These are phyloP conservation scores for Neomorphus geoffroyi DNA, from an alignment of 2,797 vertebrate genomes.

Conservation along the genomic window DNA sequence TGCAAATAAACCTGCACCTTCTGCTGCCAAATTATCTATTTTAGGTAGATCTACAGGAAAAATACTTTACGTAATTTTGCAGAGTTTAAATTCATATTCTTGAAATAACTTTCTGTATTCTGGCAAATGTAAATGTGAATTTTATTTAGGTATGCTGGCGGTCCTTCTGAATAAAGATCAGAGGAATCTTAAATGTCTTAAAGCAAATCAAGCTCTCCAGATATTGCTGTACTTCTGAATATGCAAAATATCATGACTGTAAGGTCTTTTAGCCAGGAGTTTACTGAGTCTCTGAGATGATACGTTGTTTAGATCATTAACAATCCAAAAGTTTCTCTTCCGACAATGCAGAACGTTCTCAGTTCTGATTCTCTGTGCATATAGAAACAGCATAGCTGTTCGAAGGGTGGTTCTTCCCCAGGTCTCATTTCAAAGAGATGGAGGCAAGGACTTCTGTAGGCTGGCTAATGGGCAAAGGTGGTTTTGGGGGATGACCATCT, in stretches of 20 bases:
- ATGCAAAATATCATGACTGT: slow-evolving; percentile 4
- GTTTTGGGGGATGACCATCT: neutral
- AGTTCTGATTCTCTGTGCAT: neutral
- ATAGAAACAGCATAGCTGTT: neutral
- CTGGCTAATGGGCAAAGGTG: neutral
- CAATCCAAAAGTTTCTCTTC: neutral
- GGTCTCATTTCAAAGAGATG: neutral
- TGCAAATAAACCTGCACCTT: neutral
- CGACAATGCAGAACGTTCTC: neutral
- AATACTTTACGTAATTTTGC: neutral
- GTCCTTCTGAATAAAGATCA: slow-evolving; percentile 51
- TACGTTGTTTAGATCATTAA: neutral
- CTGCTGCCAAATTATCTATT: neutral
- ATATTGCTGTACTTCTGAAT: slow-evolving; percentile 31
- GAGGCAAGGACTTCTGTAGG: neutral
- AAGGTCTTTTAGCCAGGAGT: neutral
- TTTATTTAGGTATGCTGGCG: slow-evolving; percentile 34
- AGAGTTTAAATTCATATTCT: neutral
- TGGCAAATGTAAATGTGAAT: slow-evolving; percentile 29
- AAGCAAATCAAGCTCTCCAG: slow-evolving; percentile 36
- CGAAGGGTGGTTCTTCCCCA: neutral
- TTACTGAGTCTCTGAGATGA: neutral
- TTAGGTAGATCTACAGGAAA: neutral
- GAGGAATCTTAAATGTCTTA: slow-evolving; percentile 41
- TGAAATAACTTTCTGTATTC: slow-evolving; percentile 10